Evolutionary conservation across 2,888 invertebrate genomes (phyloP), one percentile per base, ranked within the genome.

Genomic region (Zygogramma bicolorata): DNA sequence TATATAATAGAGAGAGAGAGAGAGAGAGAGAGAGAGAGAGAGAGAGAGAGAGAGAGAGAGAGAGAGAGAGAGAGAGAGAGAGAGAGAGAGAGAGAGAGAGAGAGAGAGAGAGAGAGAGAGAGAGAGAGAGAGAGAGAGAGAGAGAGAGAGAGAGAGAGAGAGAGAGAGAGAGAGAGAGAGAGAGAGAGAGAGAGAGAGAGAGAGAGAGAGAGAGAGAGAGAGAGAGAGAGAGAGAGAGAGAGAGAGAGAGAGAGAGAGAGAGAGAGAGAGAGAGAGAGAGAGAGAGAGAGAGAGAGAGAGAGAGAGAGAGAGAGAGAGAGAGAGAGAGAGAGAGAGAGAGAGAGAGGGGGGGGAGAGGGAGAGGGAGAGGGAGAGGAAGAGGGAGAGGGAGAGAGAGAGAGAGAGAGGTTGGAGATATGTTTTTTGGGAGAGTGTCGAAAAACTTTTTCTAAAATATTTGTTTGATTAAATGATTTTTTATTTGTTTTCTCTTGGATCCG

Each of bases 11-110:
- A 62, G 42, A 62, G 42, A 62, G 62, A 62, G 34, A 62, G 40
- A 62, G 62, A 38, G 62, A 62, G 40, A 62, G 62, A 62, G 62
- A 62, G 40, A 62, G 62, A 38, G 38, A 62, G 40, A 62, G 62
- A 62, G 62, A 62, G 22, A 62, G 40, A 34, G 62, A 34, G 40
- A 62, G 38, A 62, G 40, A 62, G 40, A 62, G 62, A 62, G 38
- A 62, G 20, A 62, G 62, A 62, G 62, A 62, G 20, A 62, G 40
- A 62, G 38, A 62, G 40, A 62, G 38, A 62, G 18, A 62, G 40
- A 38, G 62, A 38, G 18, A 62, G 3, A 38, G 62, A 62, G 15
- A 62, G 22, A 62, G 40, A 62, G 38, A 38, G 40, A 62, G 38
- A 62, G 18, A 62, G 40, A 62, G 34, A 62, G 18, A 62, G 20